Conservation (phyloP, 2,888 invertebrate species). For the Hirtodrosophila histrioides region DNA sequence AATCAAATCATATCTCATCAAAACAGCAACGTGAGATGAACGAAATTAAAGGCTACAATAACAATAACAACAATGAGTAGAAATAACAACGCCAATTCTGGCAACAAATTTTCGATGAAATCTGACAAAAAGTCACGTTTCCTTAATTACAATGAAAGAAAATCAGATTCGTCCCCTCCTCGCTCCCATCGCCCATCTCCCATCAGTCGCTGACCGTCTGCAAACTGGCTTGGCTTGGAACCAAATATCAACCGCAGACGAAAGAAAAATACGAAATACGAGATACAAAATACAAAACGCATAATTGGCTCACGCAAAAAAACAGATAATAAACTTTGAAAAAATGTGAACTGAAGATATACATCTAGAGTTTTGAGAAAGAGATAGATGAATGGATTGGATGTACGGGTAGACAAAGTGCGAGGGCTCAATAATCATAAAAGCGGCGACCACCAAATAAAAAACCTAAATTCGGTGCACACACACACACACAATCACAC, state of each 20-base stretch:
- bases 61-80: conserved; percentile 38
- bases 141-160: conserved; percentile 77
- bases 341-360: conserved; percentile 43
- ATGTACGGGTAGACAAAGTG: conserved; percentile 35
- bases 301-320: conserved; percentile 81
- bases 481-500: conserved; percentile 26
- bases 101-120: conserved; percentile 63
- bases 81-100: conserved; percentile 66
- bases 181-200: not conserved
- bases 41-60: conserved; percentile 58
- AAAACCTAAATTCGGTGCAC: conserved; percentile 61
- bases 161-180: conserved; percentile 49
- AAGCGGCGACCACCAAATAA: conserved; percentile 53
- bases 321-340: conserved; percentile 32
- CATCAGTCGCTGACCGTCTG: not conserved
- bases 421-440: conserved; percentile 73
- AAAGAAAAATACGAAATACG: too few species aligned
- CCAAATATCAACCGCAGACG: conserved; percentile 57
- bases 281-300: conserved; percentile 70
- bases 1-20: conserved; percentile 65
- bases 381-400: conserved; percentile 52
- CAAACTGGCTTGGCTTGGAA: conserved; percentile 15
- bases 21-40: conserved; percentile 57
- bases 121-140: conserved; percentile 76
- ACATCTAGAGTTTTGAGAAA: conserved; percentile 70